A percentile compares a stretch with the other conserved stretches of the same genome.
Evolutionary conservation across 2,113 vertebrate genomes (phyloP).

Genomic region (Spea bombifrons): DNA sequence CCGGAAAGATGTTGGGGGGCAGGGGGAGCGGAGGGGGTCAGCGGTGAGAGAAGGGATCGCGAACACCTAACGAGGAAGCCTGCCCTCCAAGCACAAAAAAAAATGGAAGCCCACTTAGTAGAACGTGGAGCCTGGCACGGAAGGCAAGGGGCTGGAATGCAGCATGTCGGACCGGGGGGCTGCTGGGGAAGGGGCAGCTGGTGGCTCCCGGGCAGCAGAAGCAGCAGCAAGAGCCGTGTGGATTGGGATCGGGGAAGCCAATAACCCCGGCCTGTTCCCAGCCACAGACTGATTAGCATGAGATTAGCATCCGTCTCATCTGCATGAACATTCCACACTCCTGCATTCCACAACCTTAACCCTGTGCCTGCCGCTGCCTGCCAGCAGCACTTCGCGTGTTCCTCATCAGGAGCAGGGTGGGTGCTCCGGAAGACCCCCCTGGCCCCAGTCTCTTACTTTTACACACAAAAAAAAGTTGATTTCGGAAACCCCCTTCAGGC

Average conservation of each 20-base stretch:
- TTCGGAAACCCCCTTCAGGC: no score
- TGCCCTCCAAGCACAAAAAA: not conserved
- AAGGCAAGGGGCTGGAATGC: slow-evolving; percentile 51
- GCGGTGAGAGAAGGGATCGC: slow-evolving; percentile 1
- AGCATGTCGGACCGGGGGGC: slow-evolving; percentile 60
- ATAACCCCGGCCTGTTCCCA: slow-evolving; percentile 58
- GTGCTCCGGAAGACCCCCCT: no score
- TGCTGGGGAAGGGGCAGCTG: slow-evolving; percentile 45
- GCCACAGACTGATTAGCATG: slow-evolving; percentile 72
- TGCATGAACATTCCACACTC: slow-evolving; percentile 78
- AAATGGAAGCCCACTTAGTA: not conserved
- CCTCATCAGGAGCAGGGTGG: no score
- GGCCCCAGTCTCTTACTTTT: no score
- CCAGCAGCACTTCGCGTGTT: not conserved
- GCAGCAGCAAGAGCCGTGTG: slow-evolving; percentile 60
- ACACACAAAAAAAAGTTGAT: no score
- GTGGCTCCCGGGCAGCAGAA: slow-evolving; percentile 51
- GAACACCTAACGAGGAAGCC: slow-evolving; percentile 24
- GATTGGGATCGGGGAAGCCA: slow-evolving; percentile 59
- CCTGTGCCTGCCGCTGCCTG: slow-evolving; percentile 53
- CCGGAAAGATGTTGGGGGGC: slow-evolving; percentile 50
- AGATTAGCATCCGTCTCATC: slow-evolving; percentile 75
- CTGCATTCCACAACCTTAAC: slow-evolving; percentile 76
- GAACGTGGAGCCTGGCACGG: slow-evolving; percentile 32
- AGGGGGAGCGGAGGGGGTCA: slow-evolving; percentile 47